phyloP scores from a whole-genome alignment of 2,797 vertebrate species.

The Gallinago nigripennis region DNA sequence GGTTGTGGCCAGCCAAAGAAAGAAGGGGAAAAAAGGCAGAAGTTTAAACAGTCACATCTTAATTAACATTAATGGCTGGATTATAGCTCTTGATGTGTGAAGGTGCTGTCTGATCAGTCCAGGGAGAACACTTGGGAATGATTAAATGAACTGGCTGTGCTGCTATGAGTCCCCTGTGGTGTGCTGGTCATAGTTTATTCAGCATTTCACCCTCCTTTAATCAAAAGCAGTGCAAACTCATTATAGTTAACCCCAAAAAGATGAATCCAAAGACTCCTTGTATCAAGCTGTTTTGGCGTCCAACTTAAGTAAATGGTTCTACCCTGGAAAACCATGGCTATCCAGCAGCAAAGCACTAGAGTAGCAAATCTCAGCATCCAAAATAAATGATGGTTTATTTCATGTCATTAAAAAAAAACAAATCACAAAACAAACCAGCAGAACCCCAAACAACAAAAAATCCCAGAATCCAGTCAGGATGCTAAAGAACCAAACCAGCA shows the following conservation, averaged over 20 bases:
- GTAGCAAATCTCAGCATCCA: not conserved
- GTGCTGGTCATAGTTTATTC: not conserved
- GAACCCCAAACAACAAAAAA: not conserved
- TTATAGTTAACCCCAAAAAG: not conserved
- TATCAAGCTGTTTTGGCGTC: not conserved
- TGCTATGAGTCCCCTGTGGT: not conserved
- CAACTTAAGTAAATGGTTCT: not conserved
- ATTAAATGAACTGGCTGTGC: not conserved
- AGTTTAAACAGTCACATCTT: slow-evolving; percentile 11
- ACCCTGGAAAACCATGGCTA: not conserved
- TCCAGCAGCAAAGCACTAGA: not conserved
- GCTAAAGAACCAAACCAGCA: not conserved
- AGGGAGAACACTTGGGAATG: not conserved
- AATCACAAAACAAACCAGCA: not conserved
- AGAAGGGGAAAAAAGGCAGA: not conserved
- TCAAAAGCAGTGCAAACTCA: not conserved
- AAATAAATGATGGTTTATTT: not conserved
- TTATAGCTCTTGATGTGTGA: not conserved
- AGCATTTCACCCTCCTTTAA: not conserved
- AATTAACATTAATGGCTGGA: slow-evolving; percentile 6
- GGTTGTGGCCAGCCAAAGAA: slow-evolving; percentile 22
- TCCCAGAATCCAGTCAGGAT: not conserved
- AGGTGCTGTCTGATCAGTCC: not conserved
- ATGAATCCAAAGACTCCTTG: not conserved
- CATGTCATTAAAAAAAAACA: not conserved